Conservation (phyloP, 2,113 vertebrate genomes). For the Podarcis muralis region DNA sequence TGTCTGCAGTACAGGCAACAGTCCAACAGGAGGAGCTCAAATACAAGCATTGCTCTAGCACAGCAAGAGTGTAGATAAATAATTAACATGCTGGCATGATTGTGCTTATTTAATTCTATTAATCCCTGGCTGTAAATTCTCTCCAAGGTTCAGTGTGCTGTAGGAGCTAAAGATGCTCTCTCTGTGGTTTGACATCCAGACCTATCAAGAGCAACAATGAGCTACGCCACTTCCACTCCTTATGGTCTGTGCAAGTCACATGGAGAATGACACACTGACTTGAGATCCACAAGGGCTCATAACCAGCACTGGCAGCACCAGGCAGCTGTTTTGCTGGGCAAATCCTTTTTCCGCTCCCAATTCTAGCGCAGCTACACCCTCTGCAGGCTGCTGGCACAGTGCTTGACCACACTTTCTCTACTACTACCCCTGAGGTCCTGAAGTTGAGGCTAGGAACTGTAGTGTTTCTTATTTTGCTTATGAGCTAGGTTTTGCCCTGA, state of each 20-base stretch:
- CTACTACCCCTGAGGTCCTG: not conserved
- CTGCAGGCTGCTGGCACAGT: not conserved
- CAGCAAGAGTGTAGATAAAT: not conserved
- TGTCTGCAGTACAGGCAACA: constrained; percentile 32
- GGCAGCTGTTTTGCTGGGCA: not conserved
- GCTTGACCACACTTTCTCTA: not conserved
- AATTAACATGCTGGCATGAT: constrained; percentile 24
- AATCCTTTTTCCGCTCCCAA: not conserved
- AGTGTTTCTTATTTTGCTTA: not conserved
- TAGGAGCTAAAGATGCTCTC: constrained; percentile 53
- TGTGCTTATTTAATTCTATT: constrained; percentile 58
- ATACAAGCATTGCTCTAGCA: constrained; percentile 35
- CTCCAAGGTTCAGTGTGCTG: constrained; percentile 33
- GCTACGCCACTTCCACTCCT: not conserved
- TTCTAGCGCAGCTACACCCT: not conserved
- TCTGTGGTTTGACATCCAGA: not conserved
- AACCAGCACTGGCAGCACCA: not conserved
- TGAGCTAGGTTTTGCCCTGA: no score
- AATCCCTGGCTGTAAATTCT: constrained; percentile 56
- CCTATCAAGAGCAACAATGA: not conserved
- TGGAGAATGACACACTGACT: not conserved
- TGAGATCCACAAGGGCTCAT: not conserved
- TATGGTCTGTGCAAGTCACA: not conserved
- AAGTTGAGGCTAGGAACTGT: no score
- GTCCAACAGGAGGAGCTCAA: constrained; percentile 70